Evolutionary conservation across 1,140 invertebrate species (phyloP).

Genomic region (Lepidurus packardi): DNA sequence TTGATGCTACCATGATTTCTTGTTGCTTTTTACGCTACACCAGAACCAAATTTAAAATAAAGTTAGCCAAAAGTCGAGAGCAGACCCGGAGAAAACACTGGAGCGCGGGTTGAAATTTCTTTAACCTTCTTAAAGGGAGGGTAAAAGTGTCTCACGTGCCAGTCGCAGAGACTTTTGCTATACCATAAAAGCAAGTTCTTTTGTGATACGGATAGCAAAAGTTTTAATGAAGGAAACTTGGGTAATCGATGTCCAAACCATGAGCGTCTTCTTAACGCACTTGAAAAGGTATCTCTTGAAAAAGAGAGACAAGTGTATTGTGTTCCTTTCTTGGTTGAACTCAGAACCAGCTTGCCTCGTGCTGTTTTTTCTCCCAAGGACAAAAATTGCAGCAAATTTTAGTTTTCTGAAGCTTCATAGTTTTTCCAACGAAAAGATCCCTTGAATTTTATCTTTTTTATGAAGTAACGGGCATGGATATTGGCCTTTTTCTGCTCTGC

Average conservation of each 20-base stretch:
- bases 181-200: not conserved
- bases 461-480: too few species aligned
- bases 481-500: too few species aligned
- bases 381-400: not conserved
- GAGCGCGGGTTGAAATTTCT: too few species aligned
- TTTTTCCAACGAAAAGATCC: too few species aligned
- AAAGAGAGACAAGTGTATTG: not conserved
- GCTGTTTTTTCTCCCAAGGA: not conserved
- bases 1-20: too few species aligned
- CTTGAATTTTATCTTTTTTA: too few species aligned
- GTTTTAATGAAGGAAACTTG: slow-evolving; percentile 3
- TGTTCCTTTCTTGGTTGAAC: not conserved
- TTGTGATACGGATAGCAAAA: not conserved
- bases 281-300: not conserved
- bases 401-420: not conserved
- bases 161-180: not conserved
- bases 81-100: too few species aligned
- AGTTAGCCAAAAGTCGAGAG: too few species aligned
- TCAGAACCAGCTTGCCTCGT: not conserved
- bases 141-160: not conserved
- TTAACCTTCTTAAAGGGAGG: not conserved
- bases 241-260: slow-evolving; percentile 16
- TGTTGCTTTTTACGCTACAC: too few species aligned
- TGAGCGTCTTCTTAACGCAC: slow-evolving; percentile 9
- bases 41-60: too few species aligned